Conservation (phyloP, 2,113 vertebrate genomes). For the Aptenodytes forsteri region DNA sequence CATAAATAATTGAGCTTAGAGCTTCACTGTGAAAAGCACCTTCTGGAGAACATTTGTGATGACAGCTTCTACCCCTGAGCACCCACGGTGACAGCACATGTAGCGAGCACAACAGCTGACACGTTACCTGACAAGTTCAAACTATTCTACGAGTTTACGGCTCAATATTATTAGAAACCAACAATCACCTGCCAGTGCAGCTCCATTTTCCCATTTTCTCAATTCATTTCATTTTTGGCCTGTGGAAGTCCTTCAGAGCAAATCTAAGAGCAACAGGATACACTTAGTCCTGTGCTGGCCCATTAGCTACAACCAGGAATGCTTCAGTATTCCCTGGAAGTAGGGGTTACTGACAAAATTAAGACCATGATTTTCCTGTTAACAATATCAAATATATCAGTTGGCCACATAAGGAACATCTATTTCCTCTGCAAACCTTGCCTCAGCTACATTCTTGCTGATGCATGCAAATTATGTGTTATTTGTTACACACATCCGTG, state of each 20-base stretch:
- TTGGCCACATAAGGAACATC: not conserved
- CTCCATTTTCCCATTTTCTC: not conserved
- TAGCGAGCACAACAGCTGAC: not conserved
- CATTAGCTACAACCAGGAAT: not conserved
- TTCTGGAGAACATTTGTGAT: not conserved
- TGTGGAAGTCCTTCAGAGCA: not conserved
- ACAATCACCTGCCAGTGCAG: not conserved
- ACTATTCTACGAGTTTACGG: not conserved
- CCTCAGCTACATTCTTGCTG: not conserved
- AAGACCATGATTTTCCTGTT: not conserved
- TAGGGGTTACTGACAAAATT: not conserved
- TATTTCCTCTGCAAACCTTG: not conserved
- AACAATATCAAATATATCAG: not conserved
- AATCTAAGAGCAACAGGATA: not conserved
- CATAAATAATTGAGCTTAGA: not conserved
- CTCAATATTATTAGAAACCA: not conserved
- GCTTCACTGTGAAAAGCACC: not conserved
- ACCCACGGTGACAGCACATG: not conserved
- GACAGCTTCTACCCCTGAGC: not conserved
- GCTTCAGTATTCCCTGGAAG: not conserved
- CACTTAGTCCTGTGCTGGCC: not conserved
- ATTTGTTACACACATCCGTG: not conserved
- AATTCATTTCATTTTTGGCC: not conserved
- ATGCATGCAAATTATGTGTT: not conserved
- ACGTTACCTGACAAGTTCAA: not conserved